These are phyloP conservation scores for Diaphora mendica DNA, from an alignment of 2,888 invertebrate species.

Conservation along the genomic window DNA sequence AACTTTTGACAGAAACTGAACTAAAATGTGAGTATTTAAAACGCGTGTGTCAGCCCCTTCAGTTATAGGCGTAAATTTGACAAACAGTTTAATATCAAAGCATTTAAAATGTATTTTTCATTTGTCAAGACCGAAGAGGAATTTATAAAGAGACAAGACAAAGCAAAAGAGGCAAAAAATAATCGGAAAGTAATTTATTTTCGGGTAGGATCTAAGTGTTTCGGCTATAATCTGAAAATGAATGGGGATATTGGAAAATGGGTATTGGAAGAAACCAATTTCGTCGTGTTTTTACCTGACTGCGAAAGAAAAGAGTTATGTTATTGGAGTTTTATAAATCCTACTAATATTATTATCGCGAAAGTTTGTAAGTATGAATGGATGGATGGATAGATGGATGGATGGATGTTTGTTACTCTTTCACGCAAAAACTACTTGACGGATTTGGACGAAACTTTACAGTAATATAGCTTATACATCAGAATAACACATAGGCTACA, in stretches of 20 bases:
- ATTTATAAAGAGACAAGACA: background rate
- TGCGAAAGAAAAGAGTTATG: no score
- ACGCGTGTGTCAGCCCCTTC: background rate
- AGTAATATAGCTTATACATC: no score
- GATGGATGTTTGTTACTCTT: no score
- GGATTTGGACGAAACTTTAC: no score
- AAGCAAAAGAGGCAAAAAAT: background rate
- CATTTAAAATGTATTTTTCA: background rate
- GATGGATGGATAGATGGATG: no score
- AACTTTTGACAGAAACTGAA: no score
- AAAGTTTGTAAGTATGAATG: no score
- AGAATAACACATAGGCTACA: no score
- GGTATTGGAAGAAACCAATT: background rate
- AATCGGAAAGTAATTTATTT: background rate
- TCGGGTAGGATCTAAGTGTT: background rate
- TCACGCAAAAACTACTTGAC: no score
- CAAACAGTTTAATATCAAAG: background rate
- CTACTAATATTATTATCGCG: no score
- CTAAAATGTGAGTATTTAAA: no score
- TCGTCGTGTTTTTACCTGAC: background rate
- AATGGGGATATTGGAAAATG: constrained; percentile 1
- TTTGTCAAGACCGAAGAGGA: background rate
- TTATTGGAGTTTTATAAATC: no score
- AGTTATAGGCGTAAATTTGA: background rate
- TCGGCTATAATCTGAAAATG: background rate